Evolutionary conservation across 1,140 invertebrate genomes (phyloP), one percentile per base, ranked within the genome.

Genomic region (Drosophila ambigua): DNA sequence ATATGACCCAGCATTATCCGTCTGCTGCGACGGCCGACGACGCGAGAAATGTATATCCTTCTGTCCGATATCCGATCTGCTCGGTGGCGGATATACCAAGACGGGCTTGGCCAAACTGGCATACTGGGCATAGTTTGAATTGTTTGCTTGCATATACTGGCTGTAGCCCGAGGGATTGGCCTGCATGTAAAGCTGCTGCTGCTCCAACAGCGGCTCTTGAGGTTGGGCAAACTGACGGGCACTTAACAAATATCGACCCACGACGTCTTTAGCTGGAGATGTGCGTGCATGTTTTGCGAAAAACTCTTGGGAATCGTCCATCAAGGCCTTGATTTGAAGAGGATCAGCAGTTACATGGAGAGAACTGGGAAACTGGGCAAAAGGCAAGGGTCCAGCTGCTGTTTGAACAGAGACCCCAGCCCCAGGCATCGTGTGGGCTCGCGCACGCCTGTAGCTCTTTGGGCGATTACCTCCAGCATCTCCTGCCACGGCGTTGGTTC

Each of bases 31-130:
- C 2, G n/a, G 15, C 31, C 28, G 15, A 28, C 60, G 82, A 4
- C 68, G 68, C 0, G 76, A 76, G 24, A 76, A 78, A 26, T 76
- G 72, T 2, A 49, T 51, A n/a, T 52, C n/a, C 1, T 39, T 39
- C 11, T 39, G 11, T 13, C 35, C 35, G 35, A 4, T 8, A 1
- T 39, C 11, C 13, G 35, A 3, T 39, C 4, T 4, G 11, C 26
- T 43, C 7, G 31, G 11, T 35, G 67, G 43, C 2, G 59, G 60
- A 50, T 72, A 87, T 5, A 49, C 45, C 0, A 75, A 39, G 13
- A 57, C 23, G 7, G 73, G 62, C n/a, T 67, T 72, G 15, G 23
- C 24, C 13, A 63, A 20, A 23, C 48, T n/a, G 13, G 26, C 28
- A 5, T 39, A n/a, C 26, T 49, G 65, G n/a, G 6, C 16, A 43